Conservation (phyloP, 2,888 invertebrate species). For the Cetonia aurata region DNA sequence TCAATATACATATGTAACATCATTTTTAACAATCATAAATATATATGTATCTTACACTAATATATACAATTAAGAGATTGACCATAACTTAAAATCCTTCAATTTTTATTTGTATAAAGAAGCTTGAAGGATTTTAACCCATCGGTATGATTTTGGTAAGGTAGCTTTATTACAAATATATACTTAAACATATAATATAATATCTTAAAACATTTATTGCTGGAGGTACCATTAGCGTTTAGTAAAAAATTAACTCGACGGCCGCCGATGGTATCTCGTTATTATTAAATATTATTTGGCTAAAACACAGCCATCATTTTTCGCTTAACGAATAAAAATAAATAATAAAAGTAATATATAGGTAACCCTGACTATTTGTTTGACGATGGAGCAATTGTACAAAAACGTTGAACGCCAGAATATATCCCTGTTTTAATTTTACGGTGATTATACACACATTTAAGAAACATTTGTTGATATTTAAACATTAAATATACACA, state of each 20-base stretch:
- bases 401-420: no score
- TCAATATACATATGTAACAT: slow-evolving; percentile 50
- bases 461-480: background rate
- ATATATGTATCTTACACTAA: slow-evolving; percentile 42
- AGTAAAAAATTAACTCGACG: slow-evolving; percentile 25
- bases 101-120: slow-evolving; percentile 4
- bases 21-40: slow-evolving; percentile 46
- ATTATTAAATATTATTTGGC: slow-evolving; percentile 53
- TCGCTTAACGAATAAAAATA: slow-evolving; percentile 13
- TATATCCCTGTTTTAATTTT: background rate
- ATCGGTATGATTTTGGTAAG: slow-evolving; percentile 11
- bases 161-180: slow-evolving; percentile 23
- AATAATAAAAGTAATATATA: no score
- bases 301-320: slow-evolving; percentile 58
- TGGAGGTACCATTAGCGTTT: slow-evolving; percentile 20
- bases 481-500: slow-evolving; percentile 3
- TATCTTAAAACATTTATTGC: background rate
- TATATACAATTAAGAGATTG: slow-evolving; percentile 31
- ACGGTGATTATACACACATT: background rate
- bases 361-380: background rate
- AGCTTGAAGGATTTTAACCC: slow-evolving; percentile 12
- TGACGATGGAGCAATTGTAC: background rate
- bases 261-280: slow-evolving; percentile 18
- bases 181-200: background rate
- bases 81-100: slow-evolving; percentile 31